phyloP scores from a whole-genome alignment of 2,888 invertebrate genomes.

The Caradrina kadenii region DNA sequence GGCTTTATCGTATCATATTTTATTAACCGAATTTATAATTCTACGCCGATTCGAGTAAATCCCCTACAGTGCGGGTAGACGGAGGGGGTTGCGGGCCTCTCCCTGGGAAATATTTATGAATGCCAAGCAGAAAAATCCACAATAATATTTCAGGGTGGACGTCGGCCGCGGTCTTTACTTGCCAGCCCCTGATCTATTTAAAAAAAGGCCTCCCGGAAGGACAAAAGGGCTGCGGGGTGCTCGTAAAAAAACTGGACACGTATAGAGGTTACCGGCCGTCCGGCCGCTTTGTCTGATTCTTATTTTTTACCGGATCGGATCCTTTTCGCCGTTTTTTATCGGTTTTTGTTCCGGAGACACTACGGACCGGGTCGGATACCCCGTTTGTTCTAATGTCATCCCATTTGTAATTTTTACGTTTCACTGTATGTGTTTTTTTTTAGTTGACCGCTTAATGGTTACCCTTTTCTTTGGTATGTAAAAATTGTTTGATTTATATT shows the following conservation, averaged over 20 bases:
- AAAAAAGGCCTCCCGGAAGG: constrained; percentile 89
- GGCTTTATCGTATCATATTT: constrained; percentile 90
- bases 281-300: constrained; percentile 89
- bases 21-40: constrained; percentile 91
- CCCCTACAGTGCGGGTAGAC: constrained; percentile 71
- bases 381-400: constrained; percentile 88
- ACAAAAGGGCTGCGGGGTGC: constrained; percentile 86
- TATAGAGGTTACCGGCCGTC: constrained; percentile 85
- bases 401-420: constrained; percentile 89
- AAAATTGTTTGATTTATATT: constrained; percentile 81
- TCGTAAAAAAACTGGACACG: constrained; percentile 90
- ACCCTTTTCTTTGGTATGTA: constrained; percentile 81
- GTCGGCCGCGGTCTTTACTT: constrained; percentile 86
- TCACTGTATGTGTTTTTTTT: constrained; percentile 75
- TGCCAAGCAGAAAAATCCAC: constrained; percentile 90
- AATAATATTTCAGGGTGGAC: constrained; percentile 90
- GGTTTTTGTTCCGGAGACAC: constrained; percentile 90
- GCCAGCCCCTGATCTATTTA: constrained; percentile 90
- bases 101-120: constrained; percentile 89
- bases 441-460: constrained; percentile 79
- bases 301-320: constrained; percentile 90
- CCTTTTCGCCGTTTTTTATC: constrained; percentile 89
- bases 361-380: constrained; percentile 73
- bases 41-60: constrained; percentile 88
- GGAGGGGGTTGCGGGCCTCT: constrained; percentile 62